These are phyloP conservation scores for Dryobates pubescens DNA, from an alignment of 2,797 vertebrate genomes.

Conservation along the genomic window DNA sequence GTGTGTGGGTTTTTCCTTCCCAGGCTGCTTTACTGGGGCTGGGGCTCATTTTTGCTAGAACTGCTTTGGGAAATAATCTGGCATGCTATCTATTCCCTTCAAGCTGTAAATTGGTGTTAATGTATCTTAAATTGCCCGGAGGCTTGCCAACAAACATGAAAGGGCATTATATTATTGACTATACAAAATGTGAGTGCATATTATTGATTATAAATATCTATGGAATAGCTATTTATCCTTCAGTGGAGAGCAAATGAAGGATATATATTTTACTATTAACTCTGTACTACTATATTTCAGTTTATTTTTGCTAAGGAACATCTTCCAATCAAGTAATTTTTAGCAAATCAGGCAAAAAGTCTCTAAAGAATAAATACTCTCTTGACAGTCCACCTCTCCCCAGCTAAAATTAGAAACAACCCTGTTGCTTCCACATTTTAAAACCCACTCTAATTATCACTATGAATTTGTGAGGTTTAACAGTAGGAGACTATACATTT, in stretches of 20 bases:
- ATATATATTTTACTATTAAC: constrained; percentile 1
- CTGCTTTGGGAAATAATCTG: background rate
- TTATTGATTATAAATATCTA: background rate
- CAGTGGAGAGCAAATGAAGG: background rate
- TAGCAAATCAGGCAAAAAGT: constrained; percentile 10
- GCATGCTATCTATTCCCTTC: background rate
- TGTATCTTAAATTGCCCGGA: background rate
- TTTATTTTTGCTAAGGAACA: constrained; percentile 14
- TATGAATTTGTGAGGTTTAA: constrained; percentile 4
- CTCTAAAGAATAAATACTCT: background rate
- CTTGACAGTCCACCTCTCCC: constrained; percentile 30
- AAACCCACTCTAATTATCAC: constrained; percentile 27
- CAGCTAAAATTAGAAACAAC: constrained; percentile 31
- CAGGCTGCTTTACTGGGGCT: background rate
- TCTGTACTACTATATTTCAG: background rate
- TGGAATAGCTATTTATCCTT: background rate
- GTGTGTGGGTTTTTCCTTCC: background rate
- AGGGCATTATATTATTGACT: background rate
- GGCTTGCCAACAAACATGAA: background rate
- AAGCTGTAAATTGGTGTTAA: background rate
- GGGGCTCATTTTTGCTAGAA: background rate
- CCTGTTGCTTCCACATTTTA: constrained; percentile 23
- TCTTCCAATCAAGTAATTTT: constrained; percentile 13
- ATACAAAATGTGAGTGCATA: background rate
- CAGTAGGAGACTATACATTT: constrained; percentile 33